Percentiles rank a stretch among this genome's conserved stretches.
Conservation (phyloP, 1,140 invertebrate species). For the Leptinotarsa lineolata region DNA sequence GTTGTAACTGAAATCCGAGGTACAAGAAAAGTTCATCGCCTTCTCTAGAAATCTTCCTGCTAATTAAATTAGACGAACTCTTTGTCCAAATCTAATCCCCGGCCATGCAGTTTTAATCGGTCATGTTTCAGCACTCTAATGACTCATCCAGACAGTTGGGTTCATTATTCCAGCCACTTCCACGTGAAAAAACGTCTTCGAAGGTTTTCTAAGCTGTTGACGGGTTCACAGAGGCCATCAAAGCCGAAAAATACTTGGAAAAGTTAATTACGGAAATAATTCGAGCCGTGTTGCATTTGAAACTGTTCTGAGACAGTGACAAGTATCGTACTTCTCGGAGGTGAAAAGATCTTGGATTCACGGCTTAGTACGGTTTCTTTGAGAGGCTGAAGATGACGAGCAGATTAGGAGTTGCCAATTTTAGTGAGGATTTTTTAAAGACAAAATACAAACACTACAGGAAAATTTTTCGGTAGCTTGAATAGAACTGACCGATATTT, state of each 20-base stretch:
- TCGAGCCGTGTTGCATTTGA: conserved; percentile 16
- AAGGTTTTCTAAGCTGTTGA: conserved; percentile 11
- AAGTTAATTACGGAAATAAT: conserved; percentile 30
- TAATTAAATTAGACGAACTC: too few species aligned
- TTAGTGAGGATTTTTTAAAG: too few species aligned
- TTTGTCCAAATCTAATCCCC: too few species aligned
- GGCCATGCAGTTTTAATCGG: conserved; percentile 7
- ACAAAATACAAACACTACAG: too few species aligned
- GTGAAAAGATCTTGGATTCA: conserved; percentile 15
- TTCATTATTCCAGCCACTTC: background rate
- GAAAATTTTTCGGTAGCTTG: too few species aligned
- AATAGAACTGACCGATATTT: too few species aligned
- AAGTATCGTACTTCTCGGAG: background rate
- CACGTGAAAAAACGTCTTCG: conserved; percentile 15
- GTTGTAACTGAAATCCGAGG: too few species aligned
- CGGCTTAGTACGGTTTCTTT: background rate
- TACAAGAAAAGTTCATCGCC: too few species aligned
- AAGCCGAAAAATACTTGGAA: conserved; percentile 26
- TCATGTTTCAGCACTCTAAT: background rate
- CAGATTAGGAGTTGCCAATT: too few species aligned
- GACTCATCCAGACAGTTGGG: background rate
- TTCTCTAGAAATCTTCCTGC: too few species aligned
- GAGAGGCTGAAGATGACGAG: too few species aligned
- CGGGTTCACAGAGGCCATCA: conserved; percentile 14
- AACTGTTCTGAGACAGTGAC: conserved; percentile 25